Evolutionary conservation across 2,888 invertebrate species (phyloP).

Genomic region (Pyrochroa serraticornis): DNA sequence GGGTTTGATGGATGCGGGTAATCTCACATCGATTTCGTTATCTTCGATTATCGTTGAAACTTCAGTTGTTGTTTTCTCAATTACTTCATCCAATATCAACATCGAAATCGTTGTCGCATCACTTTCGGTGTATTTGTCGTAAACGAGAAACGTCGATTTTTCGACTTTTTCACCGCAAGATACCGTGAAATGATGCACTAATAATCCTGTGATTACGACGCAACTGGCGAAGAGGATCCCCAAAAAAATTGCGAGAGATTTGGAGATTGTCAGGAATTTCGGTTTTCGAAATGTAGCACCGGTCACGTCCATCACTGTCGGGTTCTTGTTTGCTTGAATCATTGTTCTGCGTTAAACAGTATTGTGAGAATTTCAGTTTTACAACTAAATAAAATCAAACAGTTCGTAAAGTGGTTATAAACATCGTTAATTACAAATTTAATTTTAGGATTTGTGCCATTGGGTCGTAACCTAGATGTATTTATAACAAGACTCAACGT

Average conservation of each 20-base stretch:
- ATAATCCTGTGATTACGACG: constrained; percentile 72
- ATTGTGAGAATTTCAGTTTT: too few species aligned
- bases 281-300: constrained; percentile 69
- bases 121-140: constrained; percentile 49
- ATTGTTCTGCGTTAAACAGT: constrained; percentile 33
- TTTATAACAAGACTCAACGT: constrained; percentile 14
- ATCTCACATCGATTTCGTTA: constrained; percentile 63
- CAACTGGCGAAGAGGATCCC: constrained; percentile 68
- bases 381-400: too few species aligned
- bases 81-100: neutral
- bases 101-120: constrained; percentile 48
- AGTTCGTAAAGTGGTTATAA: too few species aligned
- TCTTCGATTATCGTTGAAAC: constrained; percentile 4
- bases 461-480: constrained; percentile 24
- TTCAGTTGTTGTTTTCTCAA: constrained; percentile 2
- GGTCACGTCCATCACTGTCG: constrained; percentile 44
- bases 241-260: constrained; percentile 67
- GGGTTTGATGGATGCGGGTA: constrained; percentile 72
- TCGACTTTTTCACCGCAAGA: constrained; percentile 65
- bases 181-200: constrained; percentile 75
- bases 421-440: too few species aligned
- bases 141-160: constrained; percentile 55
- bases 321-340: constrained; percentile 44
- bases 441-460: neutral
- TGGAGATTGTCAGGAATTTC: constrained; percentile 69